Evolutionary conservation across 2,888 invertebrate genomes (phyloP), one percentile per base, ranked within the genome.

Genomic region (Meteorus colon): DNA sequence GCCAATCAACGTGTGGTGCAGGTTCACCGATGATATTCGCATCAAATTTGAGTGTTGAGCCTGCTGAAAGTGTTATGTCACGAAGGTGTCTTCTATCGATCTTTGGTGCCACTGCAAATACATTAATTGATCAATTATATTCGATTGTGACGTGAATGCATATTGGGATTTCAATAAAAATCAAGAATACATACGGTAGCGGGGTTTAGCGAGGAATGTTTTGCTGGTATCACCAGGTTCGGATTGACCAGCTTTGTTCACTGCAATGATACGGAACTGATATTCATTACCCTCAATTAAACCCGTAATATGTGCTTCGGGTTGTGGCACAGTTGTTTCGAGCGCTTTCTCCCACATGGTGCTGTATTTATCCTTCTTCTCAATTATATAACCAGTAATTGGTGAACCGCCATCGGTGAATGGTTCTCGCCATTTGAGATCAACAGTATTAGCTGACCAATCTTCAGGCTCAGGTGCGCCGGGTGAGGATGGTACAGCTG

Each of bases 271-370:
- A 41, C 98, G 94, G 94, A 98, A 99, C 90, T 98, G 98, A 89
- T 98, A 98, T 87, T 98, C 98, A 88, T 97, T 97, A 82, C 98
- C 98, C 92, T 98, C 98, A 85, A 96, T 95, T 67, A 99, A 90
- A 60, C 97, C 97, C 86, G 95, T 95, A n/a, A 98, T 94, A 73
- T 95, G 94, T 69, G 95, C 98, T 76, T 92, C 91, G 0, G 95
- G 94, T 6, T 92, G 92, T 0, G 96, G 93, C 31, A 93, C 92
- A 76, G 95, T 94, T 0, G 95, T 96, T 90, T 97, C 97, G 73
- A 95, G 90, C 0, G 97, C 97, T 89, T 96, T 97, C 89, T 96
- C 96, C 98, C 98, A 98, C 86, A 96, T 92, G 14, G 97, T 96
- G 80, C 96, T 96, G 90, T 96, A 96, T 88, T 96, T 97, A 89